Base-by-base conservation (phyloP, 1,140 invertebrate species). In the Radopholus similis region DNA sequence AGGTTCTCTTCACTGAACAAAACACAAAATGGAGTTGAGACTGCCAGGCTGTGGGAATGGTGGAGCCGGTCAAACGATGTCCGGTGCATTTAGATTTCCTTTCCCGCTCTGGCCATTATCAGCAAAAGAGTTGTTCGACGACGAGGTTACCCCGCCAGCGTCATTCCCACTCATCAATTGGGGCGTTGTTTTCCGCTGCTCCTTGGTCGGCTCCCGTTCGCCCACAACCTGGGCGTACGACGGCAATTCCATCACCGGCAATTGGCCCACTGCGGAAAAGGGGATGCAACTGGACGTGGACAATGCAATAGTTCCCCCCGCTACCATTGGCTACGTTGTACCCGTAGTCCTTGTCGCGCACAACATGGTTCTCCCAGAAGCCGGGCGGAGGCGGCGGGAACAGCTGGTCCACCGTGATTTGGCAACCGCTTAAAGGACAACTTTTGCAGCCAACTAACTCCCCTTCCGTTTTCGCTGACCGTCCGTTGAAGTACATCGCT, bases 401-500 rank as follows among this genome's bases (percentile, higher is more conserved):
- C 30, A 26, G 47, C 9, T 11, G 21, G 23, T 51, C 47, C 47
- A 51, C 30, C 23, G 47, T 26, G 18, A 51, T 23, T 11, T 51
- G 47, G n/a, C 47, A 21, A 3, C 18, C 9, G 8, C 1, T 18
- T 9, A 51, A 51, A 23, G 8, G 2, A 2, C 15, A 51, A 51
- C 30, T 51, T 40, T 21, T 18, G 18, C n/a, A n/a, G n/a, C n/a
- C n/a, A n/a, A n/a, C n/a, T n/a, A n/a, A n/a, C n/a, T n/a, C n/a
- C n/a, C n/a, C n/a, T 58, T 54, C 28, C 34, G 51, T 23, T 60
- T 44, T 37, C 28, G 4, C 9, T 21, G 21, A 68, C 66, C 66
- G 64, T 68, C 66, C 66, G 44, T 68, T 68, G 35, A 68, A 26
- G 44, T 68, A 68, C 32, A 47, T 59, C 5, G 66, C 66, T 23